phyloP scores from a whole-genome alignment of 1,140 invertebrate genomes.

The Aricia agestis region DNA sequence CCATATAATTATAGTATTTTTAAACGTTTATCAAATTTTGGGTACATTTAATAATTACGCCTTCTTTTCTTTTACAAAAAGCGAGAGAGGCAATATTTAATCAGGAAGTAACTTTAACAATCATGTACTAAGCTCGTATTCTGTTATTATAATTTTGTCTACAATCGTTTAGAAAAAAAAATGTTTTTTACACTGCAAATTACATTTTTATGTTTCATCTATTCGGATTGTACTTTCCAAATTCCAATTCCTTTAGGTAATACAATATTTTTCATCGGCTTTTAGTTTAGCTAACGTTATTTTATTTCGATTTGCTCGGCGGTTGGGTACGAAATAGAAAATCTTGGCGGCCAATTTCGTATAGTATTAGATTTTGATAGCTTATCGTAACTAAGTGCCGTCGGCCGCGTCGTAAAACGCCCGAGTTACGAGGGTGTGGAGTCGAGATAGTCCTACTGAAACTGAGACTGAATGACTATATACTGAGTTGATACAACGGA shows the following conservation, averaged over 20 bases:
- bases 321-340: background rate
- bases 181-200: no score
- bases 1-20: no score
- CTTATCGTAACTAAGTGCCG: slow-evolving; percentile 5
- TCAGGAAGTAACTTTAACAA: no score
- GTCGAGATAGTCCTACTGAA: background rate
- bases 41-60: no score
- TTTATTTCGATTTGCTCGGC: background rate
- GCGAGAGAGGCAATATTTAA: no score
- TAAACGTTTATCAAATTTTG: no score
- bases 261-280: slow-evolving; percentile 3
- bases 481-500: no score
- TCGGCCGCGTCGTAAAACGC: slow-evolving; percentile 3
- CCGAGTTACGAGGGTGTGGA: slow-evolving; percentile 3
- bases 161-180: no score
- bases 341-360: background rate
- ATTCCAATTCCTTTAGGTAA: background rate
- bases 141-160: no score
- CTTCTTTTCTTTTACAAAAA: no score
- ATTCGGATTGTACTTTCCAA: background rate
- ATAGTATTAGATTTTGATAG: background rate
- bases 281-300: background rate
- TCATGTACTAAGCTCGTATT: no score
- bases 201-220: no score
- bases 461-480: background rate